These are phyloP conservation scores for Raja brachyura DNA, from an alignment of 2,113 vertebrate species.

Conservation along the genomic window DNA sequence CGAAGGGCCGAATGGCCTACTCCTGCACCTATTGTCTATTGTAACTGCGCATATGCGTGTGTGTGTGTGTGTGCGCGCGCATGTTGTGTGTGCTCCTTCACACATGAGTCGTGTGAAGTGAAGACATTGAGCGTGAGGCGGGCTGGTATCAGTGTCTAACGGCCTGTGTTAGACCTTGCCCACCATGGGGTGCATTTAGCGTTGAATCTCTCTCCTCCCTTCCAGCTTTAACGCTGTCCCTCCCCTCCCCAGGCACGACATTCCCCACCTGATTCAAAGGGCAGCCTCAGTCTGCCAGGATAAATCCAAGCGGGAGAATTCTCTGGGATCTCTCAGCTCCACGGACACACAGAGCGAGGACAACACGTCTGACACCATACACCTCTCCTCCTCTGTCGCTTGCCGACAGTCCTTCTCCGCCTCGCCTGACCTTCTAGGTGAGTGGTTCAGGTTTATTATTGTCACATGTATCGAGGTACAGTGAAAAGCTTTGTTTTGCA, in stretches of 20 bases:
- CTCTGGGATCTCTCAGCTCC: not conserved
- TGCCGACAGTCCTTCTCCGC: not conserved
- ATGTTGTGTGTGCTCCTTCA: too few species aligned
- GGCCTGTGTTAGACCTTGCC: not conserved
- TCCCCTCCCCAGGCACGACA: constrained; percentile 31
- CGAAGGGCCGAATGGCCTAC: too few species aligned
- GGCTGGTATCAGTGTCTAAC: too few species aligned
- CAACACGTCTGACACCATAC: not conserved
- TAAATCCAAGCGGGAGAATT: not conserved
- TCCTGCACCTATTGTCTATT: too few species aligned
- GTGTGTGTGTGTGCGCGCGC: too few species aligned
- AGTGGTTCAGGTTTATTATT: not conserved
- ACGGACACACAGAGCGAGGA: not conserved
- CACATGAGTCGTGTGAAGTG: too few species aligned
- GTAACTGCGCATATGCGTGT: too few species aligned
- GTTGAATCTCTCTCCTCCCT: not conserved
- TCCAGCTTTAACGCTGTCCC: too few species aligned
- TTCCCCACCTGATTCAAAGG: constrained; percentile 40
- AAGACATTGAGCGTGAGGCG: too few species aligned
- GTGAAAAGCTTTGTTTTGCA: too few species aligned
- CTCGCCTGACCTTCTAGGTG: not conserved
- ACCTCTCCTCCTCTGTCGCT: not conserved
- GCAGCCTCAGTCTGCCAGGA: not conserved
- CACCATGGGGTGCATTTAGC: not conserved
- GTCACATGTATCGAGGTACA: too few species aligned